These are phyloP conservation scores for Xiphophorus birchmanni DNA, from an alignment of 2,797 vertebrate genomes.

Conservation along the genomic window DNA sequence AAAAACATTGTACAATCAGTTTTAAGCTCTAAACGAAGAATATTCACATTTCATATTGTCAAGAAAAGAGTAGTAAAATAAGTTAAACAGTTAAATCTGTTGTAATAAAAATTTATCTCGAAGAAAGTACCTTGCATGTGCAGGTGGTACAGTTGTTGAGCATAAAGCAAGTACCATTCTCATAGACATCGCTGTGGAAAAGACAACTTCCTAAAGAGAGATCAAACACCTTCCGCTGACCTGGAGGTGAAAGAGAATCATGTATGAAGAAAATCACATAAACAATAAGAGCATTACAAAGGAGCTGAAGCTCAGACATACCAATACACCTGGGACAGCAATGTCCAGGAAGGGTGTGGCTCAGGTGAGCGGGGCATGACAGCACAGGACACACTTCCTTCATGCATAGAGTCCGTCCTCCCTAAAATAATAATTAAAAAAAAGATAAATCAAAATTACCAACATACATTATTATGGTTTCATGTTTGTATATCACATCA, in stretches of 20 bases:
- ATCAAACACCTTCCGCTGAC: constrained; percentile 98
- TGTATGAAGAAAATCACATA: background rate
- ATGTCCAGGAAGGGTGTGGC: constrained; percentile 87
- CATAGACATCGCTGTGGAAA: constrained; percentile 94
- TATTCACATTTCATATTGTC: background rate
- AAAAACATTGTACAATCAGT: background rate
- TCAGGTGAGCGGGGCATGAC: constrained; percentile 94
- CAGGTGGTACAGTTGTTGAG: constrained; percentile 93
- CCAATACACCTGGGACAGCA: constrained; percentile 95
- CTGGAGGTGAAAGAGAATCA: constrained; percentile 64
- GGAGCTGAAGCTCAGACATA: constrained; percentile 62
- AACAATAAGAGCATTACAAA: background rate
- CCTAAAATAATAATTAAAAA: constrained; percentile 74
- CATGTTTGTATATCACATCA: background rate
- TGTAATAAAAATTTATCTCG: background rate
- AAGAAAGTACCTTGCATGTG: constrained; percentile 85
- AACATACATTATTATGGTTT: background rate
- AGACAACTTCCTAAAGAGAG: constrained; percentile 93
- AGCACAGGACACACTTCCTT: constrained; percentile 94
- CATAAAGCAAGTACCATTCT: constrained; percentile 87
- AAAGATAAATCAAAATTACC: constrained; percentile 37
- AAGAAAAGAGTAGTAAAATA: background rate
- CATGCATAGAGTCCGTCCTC: constrained; percentile 89
- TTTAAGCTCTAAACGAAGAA: background rate
- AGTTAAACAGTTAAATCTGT: background rate